Evolutionary conservation across 2,888 invertebrate species (phyloP).

Genomic region (Bellardia pandia): DNA sequence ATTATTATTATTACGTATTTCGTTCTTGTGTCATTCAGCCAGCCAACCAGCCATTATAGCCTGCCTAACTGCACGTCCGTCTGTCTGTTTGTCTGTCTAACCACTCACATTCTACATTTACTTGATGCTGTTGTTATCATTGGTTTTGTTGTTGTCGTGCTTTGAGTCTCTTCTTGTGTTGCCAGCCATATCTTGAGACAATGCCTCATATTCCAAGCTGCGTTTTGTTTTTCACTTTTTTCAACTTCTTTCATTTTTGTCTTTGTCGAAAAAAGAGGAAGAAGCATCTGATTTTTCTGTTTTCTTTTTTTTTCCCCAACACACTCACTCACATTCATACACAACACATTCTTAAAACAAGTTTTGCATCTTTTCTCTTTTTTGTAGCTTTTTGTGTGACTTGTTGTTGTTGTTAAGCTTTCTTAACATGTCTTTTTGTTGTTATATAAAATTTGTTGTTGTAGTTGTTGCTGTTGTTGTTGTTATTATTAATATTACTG

Average conservation of each 20-base stretch:
- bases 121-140: slow-evolving; percentile 24
- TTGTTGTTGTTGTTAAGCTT: slow-evolving; percentile 26
- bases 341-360: slow-evolving; percentile 40
- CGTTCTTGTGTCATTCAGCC: slow-evolving; percentile 40
- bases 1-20: neutral
- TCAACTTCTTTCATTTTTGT: slow-evolving; percentile 1
- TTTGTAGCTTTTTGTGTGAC: slow-evolving; percentile 74
- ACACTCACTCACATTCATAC: neutral
- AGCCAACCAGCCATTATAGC: slow-evolving; percentile 15
- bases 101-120: slow-evolving; percentile 34
- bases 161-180: slow-evolving; percentile 47
- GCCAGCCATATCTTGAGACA: slow-evolving; percentile 55
- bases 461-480: slow-evolving; percentile 53
- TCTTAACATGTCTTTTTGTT: slow-evolving; percentile 58
- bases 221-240: slow-evolving; percentile 22
- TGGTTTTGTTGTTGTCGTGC: slow-evolving; percentile 44
- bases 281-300: slow-evolving; percentile 35
- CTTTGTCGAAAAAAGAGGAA: slow-evolving; percentile 23
- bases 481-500: slow-evolving; percentile 57
- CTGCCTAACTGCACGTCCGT: slow-evolving; percentile 39
- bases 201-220: slow-evolving; percentile 61
- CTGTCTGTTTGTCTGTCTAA: slow-evolving; percentile 15
- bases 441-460: slow-evolving; percentile 60
- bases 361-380: slow-evolving; percentile 61
- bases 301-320: neutral